A percentile compares a stretch with the other conserved stretches of the same genome.
Conservation (phyloP, 2,113 vertebrate species). For the Tragelaphus scriptus region DNA sequence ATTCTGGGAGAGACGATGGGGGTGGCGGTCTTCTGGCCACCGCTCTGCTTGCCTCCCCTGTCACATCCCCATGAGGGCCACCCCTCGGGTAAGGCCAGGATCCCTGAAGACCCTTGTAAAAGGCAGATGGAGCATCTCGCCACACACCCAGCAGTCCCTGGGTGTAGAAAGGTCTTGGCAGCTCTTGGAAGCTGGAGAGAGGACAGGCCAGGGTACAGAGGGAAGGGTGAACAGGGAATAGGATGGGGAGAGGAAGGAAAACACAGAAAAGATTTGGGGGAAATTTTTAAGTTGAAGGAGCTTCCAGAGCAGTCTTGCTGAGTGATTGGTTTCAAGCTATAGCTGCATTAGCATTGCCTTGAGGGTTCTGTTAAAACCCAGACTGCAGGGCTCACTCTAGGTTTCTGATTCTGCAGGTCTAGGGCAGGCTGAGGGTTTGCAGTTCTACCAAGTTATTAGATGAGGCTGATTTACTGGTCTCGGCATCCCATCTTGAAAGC, state of each 20-base stretch:
- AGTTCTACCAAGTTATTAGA: not conserved
- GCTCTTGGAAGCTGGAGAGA: not conserved
- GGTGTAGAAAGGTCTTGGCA: not conserved
- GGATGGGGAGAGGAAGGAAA: not conserved
- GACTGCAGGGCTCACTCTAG: not conserved
- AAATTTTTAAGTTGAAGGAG: not conserved
- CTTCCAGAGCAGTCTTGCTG: not conserved
- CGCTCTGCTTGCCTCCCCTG: not conserved
- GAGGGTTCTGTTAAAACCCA: not conserved
- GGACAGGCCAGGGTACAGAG: not conserved
- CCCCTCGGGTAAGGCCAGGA: not conserved
- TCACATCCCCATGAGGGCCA: not conserved
- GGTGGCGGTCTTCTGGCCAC: fast-evolving
- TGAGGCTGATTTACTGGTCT: not conserved
- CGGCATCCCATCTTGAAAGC: not conserved
- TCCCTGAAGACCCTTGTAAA: not conserved
- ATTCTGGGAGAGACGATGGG: not conserved
- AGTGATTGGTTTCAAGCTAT: not conserved
- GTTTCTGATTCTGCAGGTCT: not conserved
- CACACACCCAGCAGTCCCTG: not conserved
- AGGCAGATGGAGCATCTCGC: not conserved
- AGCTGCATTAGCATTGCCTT: not conserved
- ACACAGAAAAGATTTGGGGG: not conserved
- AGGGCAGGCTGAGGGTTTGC: not conserved
- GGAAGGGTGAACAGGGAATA: fast-evolving